A percentile compares a stretch with the other conserved stretches of the same genome.
These are phyloP conservation scores for Hololepta plana DNA, from an alignment of 2,888 invertebrate genomes.

Conservation along the genomic window DNA sequence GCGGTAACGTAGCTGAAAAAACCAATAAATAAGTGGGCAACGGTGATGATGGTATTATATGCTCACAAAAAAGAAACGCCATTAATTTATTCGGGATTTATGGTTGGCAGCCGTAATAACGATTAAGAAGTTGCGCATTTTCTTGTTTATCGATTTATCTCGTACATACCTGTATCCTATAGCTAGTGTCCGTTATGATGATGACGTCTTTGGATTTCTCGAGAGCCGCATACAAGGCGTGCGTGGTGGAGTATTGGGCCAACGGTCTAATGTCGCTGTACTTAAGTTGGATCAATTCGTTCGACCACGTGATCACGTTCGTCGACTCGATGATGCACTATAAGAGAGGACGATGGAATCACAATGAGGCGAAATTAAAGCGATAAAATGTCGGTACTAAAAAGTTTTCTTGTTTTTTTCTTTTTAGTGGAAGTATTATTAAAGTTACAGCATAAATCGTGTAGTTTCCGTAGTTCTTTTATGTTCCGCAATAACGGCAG, in stretches of 20 bases:
- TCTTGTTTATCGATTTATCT: no score
- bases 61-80: no score
- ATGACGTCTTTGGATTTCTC: constrained; percentile 76
- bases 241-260: constrained; percentile 59
- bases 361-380: no score
- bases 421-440: no score
- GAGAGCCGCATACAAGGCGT: constrained; percentile 69
- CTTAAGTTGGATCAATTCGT: constrained; percentile 61
- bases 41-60: neutral
- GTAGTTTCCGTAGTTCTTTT: no score
- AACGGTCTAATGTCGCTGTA: constrained; percentile 58
- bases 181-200: constrained; percentile 71
- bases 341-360: constrained; percentile 13
- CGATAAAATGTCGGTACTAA: no score
- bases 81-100: no score
- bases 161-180: constrained; percentile 61
- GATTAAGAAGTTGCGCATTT: no score
- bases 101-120: no score
- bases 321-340: constrained; percentile 52
- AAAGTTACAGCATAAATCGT: no score
- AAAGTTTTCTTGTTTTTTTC: no score
- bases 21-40: neutral
- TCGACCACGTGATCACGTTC: constrained; percentile 40
- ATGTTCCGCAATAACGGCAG: no score
- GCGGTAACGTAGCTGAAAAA: neutral